These are phyloP conservation scores for Sarcophaga bullata DNA, from an alignment of 1,140 invertebrate species.

Conservation along the genomic window DNA sequence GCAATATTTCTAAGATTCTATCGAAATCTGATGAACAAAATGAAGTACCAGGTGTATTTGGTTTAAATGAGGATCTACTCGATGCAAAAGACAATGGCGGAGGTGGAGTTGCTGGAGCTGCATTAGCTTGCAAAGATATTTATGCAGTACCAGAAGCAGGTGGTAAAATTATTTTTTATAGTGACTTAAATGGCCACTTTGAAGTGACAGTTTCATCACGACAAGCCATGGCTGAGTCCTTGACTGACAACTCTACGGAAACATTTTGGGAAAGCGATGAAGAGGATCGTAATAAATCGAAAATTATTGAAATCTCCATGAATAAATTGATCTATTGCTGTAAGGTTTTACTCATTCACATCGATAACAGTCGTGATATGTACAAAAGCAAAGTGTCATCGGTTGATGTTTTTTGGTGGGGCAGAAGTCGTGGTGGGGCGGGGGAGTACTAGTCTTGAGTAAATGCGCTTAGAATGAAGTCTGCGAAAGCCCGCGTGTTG, in stretches of 20 bases:
- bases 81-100: not conserved
- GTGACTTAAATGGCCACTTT: conserved; percentile 61
- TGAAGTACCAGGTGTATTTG: conserved; percentile 61
- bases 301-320: conserved; percentile 74
- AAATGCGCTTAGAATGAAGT: too few relatives aligned
- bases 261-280: conserved; percentile 99
- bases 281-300: conserved; percentile 92
- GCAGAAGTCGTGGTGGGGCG: too few relatives aligned
- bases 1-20: conserved; percentile 95
- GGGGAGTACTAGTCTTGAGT: conserved; percentile 65
- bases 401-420: not conserved
- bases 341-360: conserved; percentile 79
- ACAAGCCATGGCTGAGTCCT: conserved; percentile 90
- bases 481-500: too few relatives aligned
- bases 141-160: conserved; percentile 49
- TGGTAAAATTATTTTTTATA: conserved; percentile 55
- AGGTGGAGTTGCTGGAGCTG: conserved; percentile 9
- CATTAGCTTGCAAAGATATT: conserved; percentile 49
- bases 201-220: conserved; percentile 85
- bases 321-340: conserved; percentile 64
- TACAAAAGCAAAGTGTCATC: conserved; percentile 61
- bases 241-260: conserved; percentile 94
- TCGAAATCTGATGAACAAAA: conserved; percentile 88
- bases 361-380: conserved; percentile 93
- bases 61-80: conserved; percentile 44